Evolutionary conservation across 2,113 vertebrate genomes (phyloP), one percentile per base, ranked within the genome.

Genomic region (Xenopus borealis): DNA sequence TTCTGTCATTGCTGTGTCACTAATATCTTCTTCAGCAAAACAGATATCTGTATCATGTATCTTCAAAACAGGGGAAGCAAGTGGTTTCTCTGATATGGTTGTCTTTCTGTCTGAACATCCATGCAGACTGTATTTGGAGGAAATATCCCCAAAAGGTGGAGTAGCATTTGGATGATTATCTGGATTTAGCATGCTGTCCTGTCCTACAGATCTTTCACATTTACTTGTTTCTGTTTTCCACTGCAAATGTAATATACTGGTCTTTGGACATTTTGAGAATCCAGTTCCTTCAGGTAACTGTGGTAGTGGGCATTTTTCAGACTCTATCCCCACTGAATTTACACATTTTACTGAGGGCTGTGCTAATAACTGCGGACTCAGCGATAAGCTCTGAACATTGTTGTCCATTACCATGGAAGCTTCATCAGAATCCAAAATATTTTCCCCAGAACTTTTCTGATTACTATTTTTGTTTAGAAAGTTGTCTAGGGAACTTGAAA

Each of bases 1-100:
- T n/a, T 88, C 82, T 81, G 83, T 71, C 55, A 85, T 46, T 2
- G 78, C 55, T 13, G 84, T 19, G 23, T 77, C 14, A 14, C 55
- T 52, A 45, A 59, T 12, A 12, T 81, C n/a, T 14, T 33, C 59
- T 20, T 0, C 0, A 4, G 0, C 3, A 45, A 14, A 27, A 5
- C 79, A 65, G 10, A 23, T 58, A 70, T 83, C 72, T 66, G 19
- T 7, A 1, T 33, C 57, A 68, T 10, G n/a, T 50, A 18, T n/a
- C 12, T 53, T 63, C 65, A 69, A 64, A 64, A 0, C 47, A 44
- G 33, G 33, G 33, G 62, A 0, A 50, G 14, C 12, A 19, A 44
- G 10, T 18, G 47, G 23, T 44, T 18, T 30, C 8, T 55, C 33
- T 45, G 66, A n/a, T 40, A 18, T 11, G 23, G n/a, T 16, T 13